Base-by-base conservation (phyloP, 2,797 vertebrate species). In the Fistularia tabacaria region DNA sequence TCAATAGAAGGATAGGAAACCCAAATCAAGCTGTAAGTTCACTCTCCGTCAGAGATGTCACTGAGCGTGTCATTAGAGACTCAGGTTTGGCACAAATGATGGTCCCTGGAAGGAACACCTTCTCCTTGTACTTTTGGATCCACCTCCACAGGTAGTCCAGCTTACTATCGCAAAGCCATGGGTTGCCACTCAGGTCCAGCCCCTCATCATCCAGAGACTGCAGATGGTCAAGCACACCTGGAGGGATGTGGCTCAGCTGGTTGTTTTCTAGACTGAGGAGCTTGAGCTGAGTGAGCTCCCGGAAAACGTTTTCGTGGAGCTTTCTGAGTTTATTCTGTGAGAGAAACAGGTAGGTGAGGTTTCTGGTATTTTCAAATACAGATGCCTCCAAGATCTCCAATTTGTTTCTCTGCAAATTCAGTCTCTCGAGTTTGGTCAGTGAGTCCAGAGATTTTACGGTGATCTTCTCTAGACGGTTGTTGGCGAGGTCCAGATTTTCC, bases 381-480 rank as follows among this genome's bases (percentile, higher is more conserved):
- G 74, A 69, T 0, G 54, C 59, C 12, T 86, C 83, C 49, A 91
- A 55, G 8, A n/a, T 74, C 14, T 46, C n/a, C 0, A 91, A 66
- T 49, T 82, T 87, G 77, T 91, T 91, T 49, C 68, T 64, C 46
- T 82, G 61, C 59, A 91, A 71, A 49, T 86, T 85, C 1, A 91
- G 67, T 49, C 83, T 82, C 66, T 89, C 82, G 0, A 91, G 80
- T 56, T 81, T 82, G 56, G 63, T 60, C 36, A 88, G 57, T 0
- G 5, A 0, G 7, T 66, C 54, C 13, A 90, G 62, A n/a, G 71
- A 76, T 12, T 70, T 59, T 0, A 58, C 14, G 0, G 66, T 3
- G 12, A 91, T 45, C 38, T 60, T 74, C 63, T 88, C 80, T 49
- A 91, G 62, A 1, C 0, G 71, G 57, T 91, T 91, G 51, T 80